Conservation (phyloP, 1,140 invertebrate species). For the Aphaenogaster floridana region DNA sequence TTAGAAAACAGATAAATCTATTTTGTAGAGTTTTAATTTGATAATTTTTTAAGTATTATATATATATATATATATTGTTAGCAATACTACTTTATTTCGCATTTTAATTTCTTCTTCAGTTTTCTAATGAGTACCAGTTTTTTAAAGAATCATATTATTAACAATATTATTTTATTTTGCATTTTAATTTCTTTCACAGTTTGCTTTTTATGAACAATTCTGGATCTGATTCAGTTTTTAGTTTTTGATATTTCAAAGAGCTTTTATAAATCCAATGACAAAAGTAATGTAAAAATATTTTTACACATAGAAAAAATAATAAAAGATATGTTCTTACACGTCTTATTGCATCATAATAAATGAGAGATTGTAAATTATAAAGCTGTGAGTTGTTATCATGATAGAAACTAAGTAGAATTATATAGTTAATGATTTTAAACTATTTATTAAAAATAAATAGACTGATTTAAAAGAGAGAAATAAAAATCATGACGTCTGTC, state of each 20-base stretch:
- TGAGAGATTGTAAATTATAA: constrained; percentile 13
- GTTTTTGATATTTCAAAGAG: not conserved
- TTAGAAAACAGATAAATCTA: not conserved
- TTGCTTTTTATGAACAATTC: not conserved
- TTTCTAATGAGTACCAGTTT: not conserved
- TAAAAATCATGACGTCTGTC: not conserved
- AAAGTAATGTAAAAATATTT: not conserved
- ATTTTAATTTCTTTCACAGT: not conserved
- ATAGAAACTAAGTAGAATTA: not conserved
- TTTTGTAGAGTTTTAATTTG: not conserved
- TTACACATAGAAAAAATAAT: not conserved
- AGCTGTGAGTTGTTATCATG: not conserved
- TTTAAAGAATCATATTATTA: not conserved
- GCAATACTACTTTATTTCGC: not conserved
- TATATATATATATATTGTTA: not conserved
- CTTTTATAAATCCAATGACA: not conserved
- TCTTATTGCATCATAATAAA: not conserved
- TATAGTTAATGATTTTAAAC: not conserved
- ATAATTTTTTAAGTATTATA: not conserved
- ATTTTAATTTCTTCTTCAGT: not conserved
- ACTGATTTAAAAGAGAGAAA: not conserved
- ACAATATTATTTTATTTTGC: not conserved
- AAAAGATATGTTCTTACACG: no score
- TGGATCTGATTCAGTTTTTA: not conserved
- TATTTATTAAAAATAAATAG: constrained; percentile 1